Percentiles rank a stretch among this genome's conserved stretches.
These are phyloP conservation scores for Trichomycterus rosablanca DNA, from an alignment of 2,113 vertebrate species.

Conservation along the genomic window DNA sequence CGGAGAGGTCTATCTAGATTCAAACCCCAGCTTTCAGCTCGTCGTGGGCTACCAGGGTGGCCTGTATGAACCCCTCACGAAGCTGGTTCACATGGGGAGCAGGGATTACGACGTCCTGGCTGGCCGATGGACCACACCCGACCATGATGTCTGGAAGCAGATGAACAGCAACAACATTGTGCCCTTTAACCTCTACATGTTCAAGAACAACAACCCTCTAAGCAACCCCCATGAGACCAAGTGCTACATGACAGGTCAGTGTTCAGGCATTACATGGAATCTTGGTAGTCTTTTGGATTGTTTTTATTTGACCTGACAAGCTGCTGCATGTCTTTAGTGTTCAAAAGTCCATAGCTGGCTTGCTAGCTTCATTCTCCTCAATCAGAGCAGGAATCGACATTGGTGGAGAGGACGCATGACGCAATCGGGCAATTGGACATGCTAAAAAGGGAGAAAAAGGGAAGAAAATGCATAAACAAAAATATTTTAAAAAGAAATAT, in stretches of 20 bases:
- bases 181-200: slow-evolving; percentile 98
- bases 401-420: too few species aligned
- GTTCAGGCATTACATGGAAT: not conserved
- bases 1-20: slow-evolving; percentile 94
- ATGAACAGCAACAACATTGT: slow-evolving; percentile 84
- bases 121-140: slow-evolving; percentile 92
- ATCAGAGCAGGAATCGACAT: too few species aligned
- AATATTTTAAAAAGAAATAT: too few species aligned
- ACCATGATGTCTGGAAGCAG: slow-evolving; percentile 88
- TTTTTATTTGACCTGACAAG: too few species aligned
- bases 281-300: not conserved
- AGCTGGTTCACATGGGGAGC: slow-evolving; percentile 90
- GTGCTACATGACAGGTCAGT: slow-evolving; percentile 96
- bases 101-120: slow-evolving; percentile 93
- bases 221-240: slow-evolving; percentile 94
- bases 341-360: too few species aligned
- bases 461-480: too few species aligned
- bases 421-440: too few species aligned
- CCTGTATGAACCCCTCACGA: slow-evolving; percentile 90
- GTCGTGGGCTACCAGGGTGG: slow-evolving; percentile 93
- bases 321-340: too few species aligned
- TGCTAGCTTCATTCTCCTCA: too few species aligned
- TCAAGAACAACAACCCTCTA: slow-evolving; percentile 97
- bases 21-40: slow-evolving; percentile 91
- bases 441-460: too few species aligned